Evolutionary conservation across 2,113 vertebrate genomes (phyloP).

Genomic region (Gadus macrocephalus): DNA sequence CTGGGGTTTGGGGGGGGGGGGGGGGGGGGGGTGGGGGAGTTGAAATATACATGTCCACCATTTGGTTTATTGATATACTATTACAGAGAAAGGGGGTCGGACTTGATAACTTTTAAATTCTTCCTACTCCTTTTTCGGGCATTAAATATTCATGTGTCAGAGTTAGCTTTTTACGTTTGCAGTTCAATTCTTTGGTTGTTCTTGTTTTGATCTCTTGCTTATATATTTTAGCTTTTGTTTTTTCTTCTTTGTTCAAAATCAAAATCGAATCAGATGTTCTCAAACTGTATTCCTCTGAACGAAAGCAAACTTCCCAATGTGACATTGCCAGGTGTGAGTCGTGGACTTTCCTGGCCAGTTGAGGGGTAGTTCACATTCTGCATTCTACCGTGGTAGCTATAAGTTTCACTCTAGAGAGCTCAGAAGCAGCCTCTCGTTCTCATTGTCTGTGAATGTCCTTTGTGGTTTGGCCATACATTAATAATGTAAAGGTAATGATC

Average conservation of each 20-base stretch:
- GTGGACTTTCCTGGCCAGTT: constrained; percentile 6
- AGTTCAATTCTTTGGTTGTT: too few relatives aligned
- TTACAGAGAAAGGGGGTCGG: too few relatives aligned
- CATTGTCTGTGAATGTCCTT: constrained; percentile 66
- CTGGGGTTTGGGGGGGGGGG: too few relatives aligned
- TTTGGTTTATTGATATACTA: too few relatives aligned
- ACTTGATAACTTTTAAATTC: not conserved
- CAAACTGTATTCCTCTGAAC: not conserved
- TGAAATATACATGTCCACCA: too few relatives aligned
- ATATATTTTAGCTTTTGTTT: not conserved
- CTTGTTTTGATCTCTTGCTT: too few relatives aligned
- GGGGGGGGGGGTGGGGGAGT: too few relatives aligned
- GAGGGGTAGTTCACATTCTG: not conserved
- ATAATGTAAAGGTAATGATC: constrained; percentile 78
- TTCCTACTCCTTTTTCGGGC: not conserved
- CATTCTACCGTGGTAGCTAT: constrained; percentile 20
- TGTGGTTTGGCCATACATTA: constrained; percentile 74
- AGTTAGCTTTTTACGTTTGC: too few relatives aligned
- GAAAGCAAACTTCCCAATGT: not conserved
- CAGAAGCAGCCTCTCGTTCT: constrained; percentile 46
- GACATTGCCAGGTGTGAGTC: not conserved
- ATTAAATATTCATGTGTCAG: not conserved
- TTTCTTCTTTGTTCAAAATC: not conserved
- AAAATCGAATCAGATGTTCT: not conserved
- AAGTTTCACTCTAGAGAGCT: constrained; percentile 35